Base-by-base conservation (phyloP, 30 jellyfish, hydroid and myxozoan genomes). In the Turritopsis dohrnii region DNA sequence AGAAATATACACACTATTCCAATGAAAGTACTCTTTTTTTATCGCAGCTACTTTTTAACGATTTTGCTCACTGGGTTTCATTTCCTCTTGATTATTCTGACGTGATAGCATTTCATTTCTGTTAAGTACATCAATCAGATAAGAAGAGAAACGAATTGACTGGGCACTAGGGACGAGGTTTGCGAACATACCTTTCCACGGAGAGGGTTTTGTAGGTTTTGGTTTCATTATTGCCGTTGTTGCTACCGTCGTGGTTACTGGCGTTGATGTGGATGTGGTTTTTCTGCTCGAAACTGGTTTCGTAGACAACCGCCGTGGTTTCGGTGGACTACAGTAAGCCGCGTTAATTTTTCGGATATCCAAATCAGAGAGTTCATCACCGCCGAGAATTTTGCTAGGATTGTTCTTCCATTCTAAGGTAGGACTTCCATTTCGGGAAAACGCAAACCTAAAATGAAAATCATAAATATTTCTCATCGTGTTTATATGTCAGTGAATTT, bases 351-450 rank as follows among this genome's bases (percentile, higher is more conserved):
- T 69, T 69, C 19, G 28, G 19, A 69, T 69, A 21, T 69, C 77
- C 28, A 69, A 27, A 8, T 69, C 16, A 0, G 77, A 69, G 8
- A 69, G 28, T 27, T 69, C 31, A 27, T n/a, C 30, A 9, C 77
- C 77, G 0, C 77, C 77, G 19, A 69, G 77, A n/a, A 0, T 23
- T 69, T 69, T 69, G 77, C 30, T 69, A 9, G 77, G 77, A 69
- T 69, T 19, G 0, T 69, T 69, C 19, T 69, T 69, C 77, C 77
- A 69, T 23, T n/a, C 30, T 17, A 69, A 21, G 0, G 77, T 69
- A n/a, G 28, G 77, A 7, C 30, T 19, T 0, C 77, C 77, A 69
- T 69, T 69, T 69, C 30, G 9, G 9, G 77, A 69, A 69, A 69
- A 69, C 22, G 77, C 77, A n/a, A n/a, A n/a, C 0, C 77, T 69